Conservation (phyloP, 2,113 vertebrate species). For the Plotosus lineatus region DNA sequence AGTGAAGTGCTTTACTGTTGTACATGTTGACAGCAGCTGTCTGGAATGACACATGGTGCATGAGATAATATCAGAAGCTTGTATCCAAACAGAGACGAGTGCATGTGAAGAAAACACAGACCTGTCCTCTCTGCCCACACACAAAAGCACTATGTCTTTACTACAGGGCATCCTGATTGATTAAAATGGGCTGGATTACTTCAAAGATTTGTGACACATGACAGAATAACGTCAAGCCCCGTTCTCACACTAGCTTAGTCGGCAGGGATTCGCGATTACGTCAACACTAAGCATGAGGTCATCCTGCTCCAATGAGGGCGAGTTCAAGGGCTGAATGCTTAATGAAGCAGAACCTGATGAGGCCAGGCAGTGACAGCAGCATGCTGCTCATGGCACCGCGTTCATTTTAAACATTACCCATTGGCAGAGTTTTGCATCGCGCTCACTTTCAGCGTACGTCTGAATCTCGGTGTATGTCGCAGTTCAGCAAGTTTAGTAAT, state of each 20-base stretch:
- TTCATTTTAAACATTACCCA: neutral
- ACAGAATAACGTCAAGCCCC: constrained; percentile 47
- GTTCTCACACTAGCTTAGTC: constrained; percentile 56
- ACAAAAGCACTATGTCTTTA: constrained; percentile 34
- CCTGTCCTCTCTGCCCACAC: neutral
- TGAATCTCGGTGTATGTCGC: neutral
- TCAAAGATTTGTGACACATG: constrained; percentile 51
- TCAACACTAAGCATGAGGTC: constrained; percentile 75
- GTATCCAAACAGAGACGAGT: constrained; percentile 11
- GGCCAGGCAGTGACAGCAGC: constrained; percentile 10
- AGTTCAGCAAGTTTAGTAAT: neutral
- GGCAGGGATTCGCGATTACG: constrained; percentile 67
- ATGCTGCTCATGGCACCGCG: neutral
- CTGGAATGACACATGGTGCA: constrained; percentile 36
- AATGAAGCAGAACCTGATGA: neutral
- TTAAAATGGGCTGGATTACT: constrained; percentile 52
- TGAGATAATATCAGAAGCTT: constrained; percentile 31
- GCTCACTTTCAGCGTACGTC: neutral
- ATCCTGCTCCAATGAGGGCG: constrained; percentile 59
- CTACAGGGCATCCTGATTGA: constrained; percentile 43
- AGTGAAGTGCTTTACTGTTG: neutral
- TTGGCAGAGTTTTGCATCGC: neutral
- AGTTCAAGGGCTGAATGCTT: constrained; percentile 41
- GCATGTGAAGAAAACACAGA: neutral
- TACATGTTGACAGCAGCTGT: constrained; percentile 15